Evolutionary conservation across 1,140 invertebrate species (phyloP).

Genomic region (Heliothis subflexa): DNA sequence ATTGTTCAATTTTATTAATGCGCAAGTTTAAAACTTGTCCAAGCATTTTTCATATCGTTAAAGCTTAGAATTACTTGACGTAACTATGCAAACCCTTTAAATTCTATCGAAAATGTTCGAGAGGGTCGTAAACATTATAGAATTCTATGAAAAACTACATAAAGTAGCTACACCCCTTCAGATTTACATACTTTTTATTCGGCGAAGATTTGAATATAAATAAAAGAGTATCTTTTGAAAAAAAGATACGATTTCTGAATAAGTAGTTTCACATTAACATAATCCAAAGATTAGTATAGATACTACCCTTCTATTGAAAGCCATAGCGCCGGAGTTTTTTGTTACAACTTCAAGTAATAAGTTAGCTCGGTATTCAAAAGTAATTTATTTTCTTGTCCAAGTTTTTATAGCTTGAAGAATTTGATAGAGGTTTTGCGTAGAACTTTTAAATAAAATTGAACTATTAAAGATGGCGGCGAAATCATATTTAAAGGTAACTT

Average conservation of each 20-base stretch:
- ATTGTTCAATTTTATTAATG: no score
- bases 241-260: conserved; percentile 51
- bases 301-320: conserved; percentile 17
- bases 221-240: conserved; percentile 44
- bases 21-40: no score
- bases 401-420: conserved; percentile 18
- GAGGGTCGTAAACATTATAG: not conserved
- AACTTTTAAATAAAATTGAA: not conserved
- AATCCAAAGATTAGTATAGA: conserved; percentile 52
- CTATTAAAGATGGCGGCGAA: not conserved
- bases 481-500: no score
- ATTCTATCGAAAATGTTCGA: no score
- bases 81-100: no score
- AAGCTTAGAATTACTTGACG: no score
- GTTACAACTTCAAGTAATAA: conserved; percentile 35
- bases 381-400: conserved; percentile 34
- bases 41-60: no score
- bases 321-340: conserved; percentile 20
- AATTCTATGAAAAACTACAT: conserved; percentile 25
- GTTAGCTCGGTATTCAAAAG: conserved; percentile 31
- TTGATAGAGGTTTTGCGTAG: not conserved
- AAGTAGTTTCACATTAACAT: conserved; percentile 61
- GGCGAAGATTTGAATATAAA: conserved; percentile 55
- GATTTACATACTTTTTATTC: conserved; percentile 61
- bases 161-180: conserved; percentile 28